A percentile compares a stretch with the other conserved stretches of the same genome.
Evolutionary conservation across 2,797 vertebrate species (phyloP).

Genomic region (Leptoclinus maculatus): DNA sequence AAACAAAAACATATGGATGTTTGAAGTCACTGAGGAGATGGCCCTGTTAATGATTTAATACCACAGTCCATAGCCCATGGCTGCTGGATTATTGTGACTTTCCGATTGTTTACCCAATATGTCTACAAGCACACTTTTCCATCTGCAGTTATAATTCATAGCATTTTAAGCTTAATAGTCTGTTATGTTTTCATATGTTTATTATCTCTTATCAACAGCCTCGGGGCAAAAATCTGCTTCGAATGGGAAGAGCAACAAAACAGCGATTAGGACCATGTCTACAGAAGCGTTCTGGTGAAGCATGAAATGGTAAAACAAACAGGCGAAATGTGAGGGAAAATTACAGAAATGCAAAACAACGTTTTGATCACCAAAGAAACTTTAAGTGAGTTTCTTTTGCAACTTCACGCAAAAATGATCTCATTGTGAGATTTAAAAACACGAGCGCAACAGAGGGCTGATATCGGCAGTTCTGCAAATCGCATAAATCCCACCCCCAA

Average conservation of each 20-base stretch:
- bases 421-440: slow-evolving; percentile 15
- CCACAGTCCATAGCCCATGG: slow-evolving; percentile 59
- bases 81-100: slow-evolving; percentile 64
- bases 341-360: slow-evolving; percentile 36
- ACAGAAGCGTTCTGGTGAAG: slow-evolving; percentile 30
- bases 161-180: slow-evolving; percentile 66
- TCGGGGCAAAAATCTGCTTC: slow-evolving; percentile 57
- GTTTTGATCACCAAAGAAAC: slow-evolving; percentile 35
- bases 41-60: slow-evolving; percentile 67
- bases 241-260: slow-evolving; percentile 62
- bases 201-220: slow-evolving; percentile 72
- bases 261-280: slow-evolving; percentile 59
- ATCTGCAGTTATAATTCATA: slow-evolving; percentile 59
- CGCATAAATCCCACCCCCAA: slow-evolving; percentile 11
- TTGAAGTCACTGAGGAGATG: slow-evolving; percentile 72
- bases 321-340: slow-evolving; percentile 12
- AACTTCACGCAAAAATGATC: slow-evolving; percentile 44
- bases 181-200: slow-evolving; percentile 69
- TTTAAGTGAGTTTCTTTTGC: slow-evolving; percentile 14
- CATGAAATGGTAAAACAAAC: neutral
- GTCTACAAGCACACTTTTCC: slow-evolving; percentile 62
- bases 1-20: slow-evolving; percentile 73
- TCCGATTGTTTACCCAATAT: slow-evolving; percentile 64
- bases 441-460: neutral
- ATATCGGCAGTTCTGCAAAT: slow-evolving; percentile 18